A percentile compares a stretch with the other conserved stretches of the same genome.
Conservation (phyloP, 2,797 vertebrate genomes). For the Myotis findleyi region DNA sequence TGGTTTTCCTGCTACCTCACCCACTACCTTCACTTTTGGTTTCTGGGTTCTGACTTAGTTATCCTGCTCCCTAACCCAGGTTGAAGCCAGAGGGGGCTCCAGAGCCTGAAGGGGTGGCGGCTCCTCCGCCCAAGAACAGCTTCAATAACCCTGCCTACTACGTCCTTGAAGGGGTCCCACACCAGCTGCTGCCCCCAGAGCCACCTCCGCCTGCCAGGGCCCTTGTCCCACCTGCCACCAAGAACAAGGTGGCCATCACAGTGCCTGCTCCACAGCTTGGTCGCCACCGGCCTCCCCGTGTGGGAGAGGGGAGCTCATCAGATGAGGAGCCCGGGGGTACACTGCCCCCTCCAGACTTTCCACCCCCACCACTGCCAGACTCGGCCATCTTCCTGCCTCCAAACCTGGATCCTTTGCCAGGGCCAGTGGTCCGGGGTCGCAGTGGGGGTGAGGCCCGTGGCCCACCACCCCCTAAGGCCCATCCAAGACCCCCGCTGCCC, state of each 20-base stretch:
- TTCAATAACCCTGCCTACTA: conserved; percentile 99
- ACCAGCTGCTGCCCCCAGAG: conserved; percentile 91
- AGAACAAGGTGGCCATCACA: conserved; percentile 90
- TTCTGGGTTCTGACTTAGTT: conserved; percentile 24
- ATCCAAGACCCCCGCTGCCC: conserved; percentile 77
- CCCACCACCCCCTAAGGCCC: conserved; percentile 82
- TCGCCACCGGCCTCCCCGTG: conserved; percentile 76
- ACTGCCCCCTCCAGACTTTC: conserved; percentile 96
- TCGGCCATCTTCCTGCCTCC: conserved; percentile 88
- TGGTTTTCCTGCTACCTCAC: neutral
- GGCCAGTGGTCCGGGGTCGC: conserved; percentile 64
- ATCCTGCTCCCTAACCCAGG: conserved; percentile 82
- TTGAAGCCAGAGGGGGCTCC: conserved; percentile 88
- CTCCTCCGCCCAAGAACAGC: conserved; percentile 92
- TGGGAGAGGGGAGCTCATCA: conserved; percentile 90
- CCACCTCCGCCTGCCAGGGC: conserved; percentile 78
- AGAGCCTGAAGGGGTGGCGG: conserved; percentile 87
- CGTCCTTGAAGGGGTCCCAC: conserved; percentile 96
- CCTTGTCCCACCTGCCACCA: conserved; percentile 81
- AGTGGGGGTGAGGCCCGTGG: conserved; percentile 78
- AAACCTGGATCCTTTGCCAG: conserved; percentile 65
- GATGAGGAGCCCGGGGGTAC: conserved; percentile 92
- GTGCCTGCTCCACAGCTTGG: conserved; percentile 76
- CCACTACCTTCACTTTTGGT: neutral
- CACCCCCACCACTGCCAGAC: conserved; percentile 95